These are phyloP conservation scores for Panthera tigris DNA, from an alignment of 2,113 vertebrate genomes.

Conservation along the genomic window DNA sequence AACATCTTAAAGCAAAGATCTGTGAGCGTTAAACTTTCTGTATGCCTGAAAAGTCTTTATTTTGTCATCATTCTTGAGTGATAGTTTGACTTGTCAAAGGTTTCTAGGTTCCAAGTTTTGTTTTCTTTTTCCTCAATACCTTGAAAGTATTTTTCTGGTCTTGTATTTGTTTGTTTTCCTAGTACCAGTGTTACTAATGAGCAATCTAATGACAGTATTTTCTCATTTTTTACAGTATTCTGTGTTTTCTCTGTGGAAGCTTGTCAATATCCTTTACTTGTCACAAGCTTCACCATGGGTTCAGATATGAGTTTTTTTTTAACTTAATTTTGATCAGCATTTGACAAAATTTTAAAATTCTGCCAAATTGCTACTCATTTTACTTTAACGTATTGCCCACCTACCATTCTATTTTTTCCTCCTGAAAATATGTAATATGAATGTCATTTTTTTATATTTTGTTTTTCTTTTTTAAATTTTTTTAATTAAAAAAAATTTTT, in stretches of 20 bases:
- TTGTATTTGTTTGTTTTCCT: neutral
- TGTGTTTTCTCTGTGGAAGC: neutral
- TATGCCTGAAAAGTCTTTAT: neutral
- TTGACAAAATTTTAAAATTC: neutral
- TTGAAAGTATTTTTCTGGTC: neutral
- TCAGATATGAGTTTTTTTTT: neutral
- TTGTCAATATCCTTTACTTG: neutral
- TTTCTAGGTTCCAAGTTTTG: neutral
- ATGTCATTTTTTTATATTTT: conserved; percentile 8
- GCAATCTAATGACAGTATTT: neutral
- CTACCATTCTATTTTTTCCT: neutral
- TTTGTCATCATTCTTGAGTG: neutral
- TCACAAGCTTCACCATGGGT: neutral
- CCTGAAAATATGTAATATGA: conserved; percentile 5
- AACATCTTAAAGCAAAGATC: neutral
- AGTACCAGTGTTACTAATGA: neutral
- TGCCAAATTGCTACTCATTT: neutral
- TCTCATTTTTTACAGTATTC: neutral
- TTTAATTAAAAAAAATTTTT: too few species aligned
- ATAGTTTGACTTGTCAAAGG: neutral
- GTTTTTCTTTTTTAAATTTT: neutral
- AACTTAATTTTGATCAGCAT: conserved; percentile 16
- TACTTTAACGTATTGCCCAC: neutral
- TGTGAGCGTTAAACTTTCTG: neutral
- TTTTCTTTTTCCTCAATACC: neutral